Evolutionary conservation across 2,797 vertebrate genomes (phyloP).

Genomic region (Dromococcyx pavoninus): DNA sequence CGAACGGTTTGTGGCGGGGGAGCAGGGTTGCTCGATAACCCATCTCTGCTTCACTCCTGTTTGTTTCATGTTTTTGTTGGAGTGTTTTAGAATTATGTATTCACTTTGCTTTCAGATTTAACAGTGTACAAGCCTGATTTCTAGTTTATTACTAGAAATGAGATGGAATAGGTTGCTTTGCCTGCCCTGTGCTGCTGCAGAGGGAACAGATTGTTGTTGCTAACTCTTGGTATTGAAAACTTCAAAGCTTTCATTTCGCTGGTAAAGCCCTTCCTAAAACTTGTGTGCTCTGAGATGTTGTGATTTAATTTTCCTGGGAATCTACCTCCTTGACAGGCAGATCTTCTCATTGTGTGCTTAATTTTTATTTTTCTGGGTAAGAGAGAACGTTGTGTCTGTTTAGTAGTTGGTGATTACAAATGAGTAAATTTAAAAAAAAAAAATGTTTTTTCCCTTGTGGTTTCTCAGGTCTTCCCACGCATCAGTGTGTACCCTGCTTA

Average conservation of each 20-base stretch:
- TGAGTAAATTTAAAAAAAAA: not conserved
- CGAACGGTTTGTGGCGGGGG: not conserved
- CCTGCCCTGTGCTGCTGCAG: not conserved
- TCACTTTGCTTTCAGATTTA: not conserved
- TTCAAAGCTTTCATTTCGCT: not conserved
- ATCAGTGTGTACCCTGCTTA: not conserved
- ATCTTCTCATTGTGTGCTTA: not conserved
- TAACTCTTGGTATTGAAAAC: not conserved
- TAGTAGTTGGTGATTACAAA: not conserved
- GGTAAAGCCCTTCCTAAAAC: not conserved
- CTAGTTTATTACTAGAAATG: not conserved
- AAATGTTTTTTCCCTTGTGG: not conserved
- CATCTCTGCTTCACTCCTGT: not conserved
- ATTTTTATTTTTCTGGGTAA: not conserved
- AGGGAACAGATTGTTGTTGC: not conserved
- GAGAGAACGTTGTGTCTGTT: not conserved
- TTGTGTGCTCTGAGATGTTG: not conserved
- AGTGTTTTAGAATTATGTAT: not conserved
- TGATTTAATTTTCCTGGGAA: not conserved
- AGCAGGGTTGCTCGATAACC: not conserved
- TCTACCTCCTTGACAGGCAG: not conserved
- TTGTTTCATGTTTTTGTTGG: not conserved
- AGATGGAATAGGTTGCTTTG: not conserved
- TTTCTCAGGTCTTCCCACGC: not conserved
- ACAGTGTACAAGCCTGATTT: not conserved